Base-by-base conservation (phyloP, 2,888 invertebrate species). In the Chouioia cunea region DNA sequence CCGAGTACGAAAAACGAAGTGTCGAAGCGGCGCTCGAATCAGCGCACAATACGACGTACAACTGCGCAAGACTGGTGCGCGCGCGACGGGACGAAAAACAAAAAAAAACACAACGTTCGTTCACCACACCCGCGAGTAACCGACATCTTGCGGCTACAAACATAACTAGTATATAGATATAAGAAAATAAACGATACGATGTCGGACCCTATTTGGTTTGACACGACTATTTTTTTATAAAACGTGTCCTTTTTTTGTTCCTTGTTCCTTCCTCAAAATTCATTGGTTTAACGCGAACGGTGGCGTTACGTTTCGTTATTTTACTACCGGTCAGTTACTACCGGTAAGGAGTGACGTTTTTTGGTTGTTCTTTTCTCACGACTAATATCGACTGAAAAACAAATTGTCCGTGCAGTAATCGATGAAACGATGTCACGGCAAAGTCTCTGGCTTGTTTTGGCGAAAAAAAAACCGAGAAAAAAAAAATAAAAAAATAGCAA, bases 21-120 rank as follows among this genome's bases (percentile, higher is more conserved):
- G 43, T 8, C 22, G 8, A 12, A 36, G 20, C 22, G 23, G 15
- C 1, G 44, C 47, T 15, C 18, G 52, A 58, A 23, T 46, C 46
- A 20, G 46, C 27, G 53, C 52, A 59, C 53, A 52, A 23, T 53
- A 59, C 59, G 52, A 48, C 46, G 57, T 53, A 66, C 44, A 52
- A 66, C 66, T 66, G 66, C 58, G 20, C 58, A 50, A 20, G 47
- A 47, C 18, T 23, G 18, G 12, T 53, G 4, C 16, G 56, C 16
- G 43, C 81, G 77, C 69, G 57, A 22, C 14, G 58, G 59, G 73
- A 54, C 8, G 10, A 54, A 2, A 27, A 1, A 1, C 12, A 6
- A 43, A 18, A 15, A 44, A 18, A 44, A 14, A 15, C 52, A 8
- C 4, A 8, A 20, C 14, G 43, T 14, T 43, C 18, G 10, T 6